A percentile compares a stretch with the other conserved stretches of the same genome.
Evolutionary conservation across 2,888 invertebrate genomes (phyloP).

Genomic region (Xestia sexstrigata): DNA sequence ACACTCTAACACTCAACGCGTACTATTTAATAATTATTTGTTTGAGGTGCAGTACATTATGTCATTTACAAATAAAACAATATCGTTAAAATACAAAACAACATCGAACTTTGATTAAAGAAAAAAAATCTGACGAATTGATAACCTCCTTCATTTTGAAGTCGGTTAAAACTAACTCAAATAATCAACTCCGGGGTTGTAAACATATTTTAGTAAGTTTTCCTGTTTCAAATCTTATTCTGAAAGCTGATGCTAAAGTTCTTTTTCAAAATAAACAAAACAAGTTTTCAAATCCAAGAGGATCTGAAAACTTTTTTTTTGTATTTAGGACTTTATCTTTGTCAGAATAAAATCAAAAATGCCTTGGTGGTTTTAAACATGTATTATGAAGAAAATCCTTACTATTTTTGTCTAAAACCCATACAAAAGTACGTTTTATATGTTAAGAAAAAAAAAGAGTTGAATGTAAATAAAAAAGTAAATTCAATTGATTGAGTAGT

Average conservation of each 20-base stretch:
- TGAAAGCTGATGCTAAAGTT: background rate
- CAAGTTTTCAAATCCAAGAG: no score
- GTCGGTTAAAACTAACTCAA: no score
- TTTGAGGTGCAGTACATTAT: slow-evolving; percentile 49
- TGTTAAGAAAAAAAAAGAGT: no score
- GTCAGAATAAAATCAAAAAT: background rate
- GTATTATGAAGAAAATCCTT: background rate
- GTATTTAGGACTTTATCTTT: background rate
- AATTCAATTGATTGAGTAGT: slow-evolving; percentile 11
- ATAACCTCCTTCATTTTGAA: no score
- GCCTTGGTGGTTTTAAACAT: background rate
- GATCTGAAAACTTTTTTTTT: background rate
- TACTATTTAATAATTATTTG: slow-evolving; percentile 57
- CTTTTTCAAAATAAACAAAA: background rate
- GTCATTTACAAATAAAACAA: slow-evolving; percentile 10
- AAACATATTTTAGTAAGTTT: background rate
- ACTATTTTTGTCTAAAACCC: no score
- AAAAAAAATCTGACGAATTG: no score
- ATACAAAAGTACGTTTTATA: no score
- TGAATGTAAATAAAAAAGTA: slow-evolving; percentile 5
- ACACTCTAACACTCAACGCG: slow-evolving; percentile 74
- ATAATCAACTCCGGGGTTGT: background rate
- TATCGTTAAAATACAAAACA: background rate
- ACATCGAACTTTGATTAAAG: background rate
- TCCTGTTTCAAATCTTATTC: background rate